phyloP scores from a whole-genome alignment of 1,140 invertebrate genomes.

The Nasonia vitripennis region DNA sequence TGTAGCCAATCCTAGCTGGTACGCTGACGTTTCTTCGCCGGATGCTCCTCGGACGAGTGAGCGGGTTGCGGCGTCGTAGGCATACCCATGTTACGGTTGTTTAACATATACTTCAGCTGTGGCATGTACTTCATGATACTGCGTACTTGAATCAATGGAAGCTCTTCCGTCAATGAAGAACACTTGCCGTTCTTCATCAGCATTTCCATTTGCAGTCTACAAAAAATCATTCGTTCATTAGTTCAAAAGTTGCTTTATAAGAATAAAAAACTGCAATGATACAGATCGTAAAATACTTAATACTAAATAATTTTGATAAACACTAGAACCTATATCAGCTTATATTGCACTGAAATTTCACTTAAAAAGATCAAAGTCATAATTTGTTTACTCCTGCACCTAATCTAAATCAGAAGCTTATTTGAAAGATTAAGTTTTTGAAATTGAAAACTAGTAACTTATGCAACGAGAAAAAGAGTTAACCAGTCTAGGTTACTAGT shows the following conservation, averaged over 20 bases:
- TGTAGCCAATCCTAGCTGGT: slow-evolving; percentile 80
- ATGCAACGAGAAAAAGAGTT: too few species aligned
- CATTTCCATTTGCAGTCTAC: slow-evolving; percentile 84
- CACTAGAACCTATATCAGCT: too few species aligned
- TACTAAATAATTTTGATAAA: too few species aligned
- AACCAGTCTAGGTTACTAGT: too few species aligned
- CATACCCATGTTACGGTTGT: slow-evolving; percentile 67
- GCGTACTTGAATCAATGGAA: slow-evolving; percentile 85
- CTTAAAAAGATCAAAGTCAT: too few species aligned
- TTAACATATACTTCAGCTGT: slow-evolving; percentile 89
- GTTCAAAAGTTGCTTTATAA: neutral
- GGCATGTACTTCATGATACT: slow-evolving; percentile 90
- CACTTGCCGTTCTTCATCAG: slow-evolving; percentile 84
- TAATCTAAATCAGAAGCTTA: too few species aligned
- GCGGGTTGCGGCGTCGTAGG: slow-evolving; percentile 61
- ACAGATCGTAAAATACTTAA: too few species aligned
- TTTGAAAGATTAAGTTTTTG: too few species aligned
- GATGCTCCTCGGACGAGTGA: slow-evolving; percentile 71
- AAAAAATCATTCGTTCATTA: slow-evolving; percentile 56
- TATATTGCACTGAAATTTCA: too few species aligned
- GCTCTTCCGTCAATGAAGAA: slow-evolving; percentile 78
- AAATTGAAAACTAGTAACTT: too few species aligned
- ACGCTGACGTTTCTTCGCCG: slow-evolving; percentile 77
- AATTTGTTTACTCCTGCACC: too few species aligned
- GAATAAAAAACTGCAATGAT: too few species aligned